Conservation (phyloP, 2,888 invertebrate genomes). For the Flexamia atlantica region DNA sequence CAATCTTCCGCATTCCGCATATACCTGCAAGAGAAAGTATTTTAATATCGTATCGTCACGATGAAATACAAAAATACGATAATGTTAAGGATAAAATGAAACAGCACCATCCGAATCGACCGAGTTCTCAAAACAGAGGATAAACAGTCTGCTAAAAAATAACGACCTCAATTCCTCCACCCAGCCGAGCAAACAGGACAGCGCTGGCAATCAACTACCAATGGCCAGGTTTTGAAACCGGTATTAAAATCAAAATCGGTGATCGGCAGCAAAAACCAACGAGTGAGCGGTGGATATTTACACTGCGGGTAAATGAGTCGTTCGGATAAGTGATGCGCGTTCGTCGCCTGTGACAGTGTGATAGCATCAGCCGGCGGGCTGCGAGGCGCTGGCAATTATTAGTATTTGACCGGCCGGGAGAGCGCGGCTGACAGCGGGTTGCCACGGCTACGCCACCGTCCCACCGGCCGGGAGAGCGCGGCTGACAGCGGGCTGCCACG, state of each 20-base stretch:
- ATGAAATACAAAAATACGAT: too few species aligned
- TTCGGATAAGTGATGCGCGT: not conserved
- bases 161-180: not conserved
- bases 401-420: slow-evolving; percentile 29
- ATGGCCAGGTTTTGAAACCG: slow-evolving; percentile 7
- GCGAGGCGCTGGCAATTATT: not conserved
- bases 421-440: slow-evolving; percentile 22
- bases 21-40: too few species aligned
- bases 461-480: too few species aligned
- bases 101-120: too few species aligned
- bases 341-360: not conserved
- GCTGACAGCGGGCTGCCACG: too few species aligned
- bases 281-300: slow-evolving; percentile 39
- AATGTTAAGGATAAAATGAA: too few species aligned
- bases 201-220: slow-evolving; percentile 3
- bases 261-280: slow-evolving; percentile 38
- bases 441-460: too few species aligned
- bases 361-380: not conserved
- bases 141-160: not conserved
- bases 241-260: slow-evolving; percentile 24
- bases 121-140: not conserved
- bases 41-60: too few species aligned
- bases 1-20: too few species aligned
- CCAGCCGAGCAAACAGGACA: not conserved
- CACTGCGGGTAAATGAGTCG: slow-evolving; percentile 29